These are phyloP conservation scores for Microtus pennsylvanicus DNA, from an alignment of 2,113 vertebrate species.

Conservation along the genomic window DNA sequence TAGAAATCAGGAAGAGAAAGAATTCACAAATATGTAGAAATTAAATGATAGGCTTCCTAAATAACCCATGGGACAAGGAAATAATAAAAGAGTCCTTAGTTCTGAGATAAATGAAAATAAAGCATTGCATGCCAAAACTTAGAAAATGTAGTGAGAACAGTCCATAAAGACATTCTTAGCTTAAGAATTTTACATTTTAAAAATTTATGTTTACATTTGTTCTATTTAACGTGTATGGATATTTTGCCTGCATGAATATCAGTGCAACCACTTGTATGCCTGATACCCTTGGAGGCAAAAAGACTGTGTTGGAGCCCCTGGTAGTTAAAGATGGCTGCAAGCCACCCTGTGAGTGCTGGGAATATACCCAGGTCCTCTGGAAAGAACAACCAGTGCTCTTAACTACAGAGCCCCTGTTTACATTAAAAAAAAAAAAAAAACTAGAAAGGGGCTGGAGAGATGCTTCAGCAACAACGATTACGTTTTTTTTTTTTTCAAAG, in stretches of 20 bases:
- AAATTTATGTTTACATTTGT: no score
- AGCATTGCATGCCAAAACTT: neutral
- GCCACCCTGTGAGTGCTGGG: neutral
- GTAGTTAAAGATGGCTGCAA: neutral
- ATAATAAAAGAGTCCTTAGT: neutral
- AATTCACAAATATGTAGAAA: neutral
- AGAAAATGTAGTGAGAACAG: neutral
- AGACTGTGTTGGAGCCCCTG: neutral
- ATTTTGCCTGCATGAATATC: neutral
- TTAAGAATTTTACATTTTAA: neutral
- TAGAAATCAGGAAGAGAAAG: slow-evolving; percentile 13
- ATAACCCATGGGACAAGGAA: no score
- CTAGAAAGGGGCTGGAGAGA: neutral
- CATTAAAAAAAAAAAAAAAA: neutral
- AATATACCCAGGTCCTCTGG: neutral
- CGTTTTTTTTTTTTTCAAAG: no score
- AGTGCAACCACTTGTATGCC: neutral
- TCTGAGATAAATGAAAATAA: neutral
- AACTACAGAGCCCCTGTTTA: neutral
- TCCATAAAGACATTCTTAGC: neutral
- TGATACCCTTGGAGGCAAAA: neutral
- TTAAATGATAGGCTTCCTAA: neutral
- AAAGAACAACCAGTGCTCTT: neutral
- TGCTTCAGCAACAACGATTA: neutral
- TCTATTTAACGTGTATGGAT: neutral